Conservation (phyloP, 2,888 invertebrate genomes). For the Parnassius mnemosyne region DNA sequence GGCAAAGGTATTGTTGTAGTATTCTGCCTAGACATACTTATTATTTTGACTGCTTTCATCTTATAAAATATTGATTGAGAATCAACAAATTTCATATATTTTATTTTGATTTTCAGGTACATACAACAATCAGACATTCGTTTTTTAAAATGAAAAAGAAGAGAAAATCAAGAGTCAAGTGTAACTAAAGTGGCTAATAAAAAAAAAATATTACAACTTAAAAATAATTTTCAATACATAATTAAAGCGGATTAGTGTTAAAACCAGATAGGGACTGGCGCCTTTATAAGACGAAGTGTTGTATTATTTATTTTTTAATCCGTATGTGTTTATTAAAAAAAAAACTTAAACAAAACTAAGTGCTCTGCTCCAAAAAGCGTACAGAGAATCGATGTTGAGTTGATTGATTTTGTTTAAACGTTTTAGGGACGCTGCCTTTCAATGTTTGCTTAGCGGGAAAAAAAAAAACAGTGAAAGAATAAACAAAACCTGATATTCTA, state of each 20-base stretch:
- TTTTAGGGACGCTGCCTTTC: slow-evolving; percentile 67
- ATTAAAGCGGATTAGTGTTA: slow-evolving; percentile 36
- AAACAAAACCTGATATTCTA: slow-evolving; percentile 44
- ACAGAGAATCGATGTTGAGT: slow-evolving; percentile 47
- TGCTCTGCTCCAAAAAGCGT: not conserved
- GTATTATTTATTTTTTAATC: too few species aligned
- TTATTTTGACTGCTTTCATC: too few species aligned
- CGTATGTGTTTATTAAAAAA: too few species aligned
- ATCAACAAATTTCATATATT: not conserved
- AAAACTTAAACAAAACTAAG: not conserved
- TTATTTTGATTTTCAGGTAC: slow-evolving; percentile 56
- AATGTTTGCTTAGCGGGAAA: slow-evolving; percentile 55
- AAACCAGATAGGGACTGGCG: slow-evolving; percentile 65
- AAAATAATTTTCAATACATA: slow-evolving; percentile 31
- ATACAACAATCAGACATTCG: slow-evolving; percentile 27
- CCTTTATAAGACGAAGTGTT: slow-evolving; percentile 19
- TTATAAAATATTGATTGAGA: too few species aligned
- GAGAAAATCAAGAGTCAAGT: slow-evolving; percentile 58
- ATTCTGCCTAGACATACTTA: too few species aligned
- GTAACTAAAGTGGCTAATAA: slow-evolving; percentile 3
- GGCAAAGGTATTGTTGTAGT: too few species aligned
- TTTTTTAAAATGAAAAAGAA: slow-evolving; percentile 71
- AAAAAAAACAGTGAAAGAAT: slow-evolving; percentile 49
- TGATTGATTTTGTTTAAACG: slow-evolving; percentile 68
- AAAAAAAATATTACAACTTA: slow-evolving; percentile 31